Conservation (phyloP, 1,140 invertebrate species). For the Panonychus citri region DNA sequence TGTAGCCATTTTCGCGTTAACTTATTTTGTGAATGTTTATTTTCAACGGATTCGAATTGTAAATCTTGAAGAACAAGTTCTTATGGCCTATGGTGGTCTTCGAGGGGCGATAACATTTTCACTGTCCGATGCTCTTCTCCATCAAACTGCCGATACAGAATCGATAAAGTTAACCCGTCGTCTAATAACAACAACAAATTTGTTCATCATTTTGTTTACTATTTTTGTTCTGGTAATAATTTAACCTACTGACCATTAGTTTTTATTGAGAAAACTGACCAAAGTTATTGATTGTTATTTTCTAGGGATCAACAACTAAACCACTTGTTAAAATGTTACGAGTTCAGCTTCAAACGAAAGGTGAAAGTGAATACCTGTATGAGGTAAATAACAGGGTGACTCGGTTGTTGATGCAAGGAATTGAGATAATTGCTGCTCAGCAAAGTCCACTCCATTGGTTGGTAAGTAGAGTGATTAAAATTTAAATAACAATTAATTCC, state of each 20-base stretch:
- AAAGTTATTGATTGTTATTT: neutral
- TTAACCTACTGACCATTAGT: neutral
- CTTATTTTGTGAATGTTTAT: constrained; percentile 28
- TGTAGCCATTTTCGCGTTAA: constrained; percentile 25
- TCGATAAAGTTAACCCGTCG: neutral
- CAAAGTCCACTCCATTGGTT: neutral
- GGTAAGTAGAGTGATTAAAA: too few species aligned
- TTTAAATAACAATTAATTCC: too few species aligned
- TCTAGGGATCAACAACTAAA: constrained; percentile 36
- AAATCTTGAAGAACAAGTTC: constrained; percentile 34
- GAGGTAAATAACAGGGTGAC: constrained; percentile 30
- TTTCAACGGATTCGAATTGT: constrained; percentile 24
- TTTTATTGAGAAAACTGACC: neutral
- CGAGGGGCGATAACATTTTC: constrained; percentile 41
- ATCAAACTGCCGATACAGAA: constrained; percentile 22
- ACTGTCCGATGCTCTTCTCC: constrained; percentile 30
- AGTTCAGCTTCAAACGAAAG: constrained; percentile 24
- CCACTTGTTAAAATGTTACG: constrained; percentile 34
- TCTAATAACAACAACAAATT: constrained; percentile 34
- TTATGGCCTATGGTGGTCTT: constrained; percentile 40
- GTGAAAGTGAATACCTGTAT: constrained; percentile 23
- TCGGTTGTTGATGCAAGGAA: constrained; percentile 15
- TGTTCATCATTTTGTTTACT: constrained; percentile 38
- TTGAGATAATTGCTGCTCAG: neutral
- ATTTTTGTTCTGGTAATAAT: constrained; percentile 36